Percentiles rank a stretch among this genome's conserved stretches.
Conservation (phyloP, 2,888 invertebrate genomes). For the Eupithecia subfuscata region DNA sequence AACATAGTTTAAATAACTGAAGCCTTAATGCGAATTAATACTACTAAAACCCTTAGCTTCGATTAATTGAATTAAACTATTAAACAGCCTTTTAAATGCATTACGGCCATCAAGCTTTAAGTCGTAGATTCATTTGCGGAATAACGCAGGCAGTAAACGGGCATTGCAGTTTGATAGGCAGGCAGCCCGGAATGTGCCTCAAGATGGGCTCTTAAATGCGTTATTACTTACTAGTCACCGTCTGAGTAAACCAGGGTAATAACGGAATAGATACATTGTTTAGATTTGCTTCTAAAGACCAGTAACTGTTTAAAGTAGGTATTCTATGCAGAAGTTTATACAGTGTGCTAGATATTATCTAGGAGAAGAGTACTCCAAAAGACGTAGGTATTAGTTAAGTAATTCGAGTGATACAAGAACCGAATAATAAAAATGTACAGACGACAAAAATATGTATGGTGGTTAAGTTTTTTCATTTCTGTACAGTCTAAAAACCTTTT, state of each 20-base stretch:
- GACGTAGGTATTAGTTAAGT: neutral
- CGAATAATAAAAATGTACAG: neutral
- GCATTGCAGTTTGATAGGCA: slow-evolving; percentile 71
- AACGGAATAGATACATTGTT: slow-evolving; percentile 14
- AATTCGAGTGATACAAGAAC: neutral
- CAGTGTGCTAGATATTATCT: neutral
- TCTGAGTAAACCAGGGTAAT: slow-evolving; percentile 20
- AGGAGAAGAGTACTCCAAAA: too few relatives aligned
- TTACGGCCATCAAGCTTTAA: slow-evolving; percentile 16
- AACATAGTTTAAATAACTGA: too few relatives aligned
- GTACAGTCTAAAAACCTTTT: neutral
- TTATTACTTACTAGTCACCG: slow-evolving; percentile 60
- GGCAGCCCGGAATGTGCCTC: slow-evolving; percentile 52
- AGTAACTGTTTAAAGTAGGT: neutral
- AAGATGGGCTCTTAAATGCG: slow-evolving; percentile 63
- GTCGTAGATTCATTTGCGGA: slow-evolving; percentile 49
- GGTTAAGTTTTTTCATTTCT: neutral
- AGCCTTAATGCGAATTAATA: too few relatives aligned
- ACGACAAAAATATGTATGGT: neutral
- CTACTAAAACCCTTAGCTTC: neutral
- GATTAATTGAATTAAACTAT: slow-evolving; percentile 16
- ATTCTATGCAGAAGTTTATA: neutral
- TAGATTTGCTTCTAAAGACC: neutral
- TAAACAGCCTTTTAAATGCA: slow-evolving; percentile 21
- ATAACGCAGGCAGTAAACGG: slow-evolving; percentile 66